A percentile compares a stretch with the other conserved stretches of the same genome.
Conservation (phyloP, 2,113 vertebrate species). For the Cephalopholis sonnerati region DNA sequence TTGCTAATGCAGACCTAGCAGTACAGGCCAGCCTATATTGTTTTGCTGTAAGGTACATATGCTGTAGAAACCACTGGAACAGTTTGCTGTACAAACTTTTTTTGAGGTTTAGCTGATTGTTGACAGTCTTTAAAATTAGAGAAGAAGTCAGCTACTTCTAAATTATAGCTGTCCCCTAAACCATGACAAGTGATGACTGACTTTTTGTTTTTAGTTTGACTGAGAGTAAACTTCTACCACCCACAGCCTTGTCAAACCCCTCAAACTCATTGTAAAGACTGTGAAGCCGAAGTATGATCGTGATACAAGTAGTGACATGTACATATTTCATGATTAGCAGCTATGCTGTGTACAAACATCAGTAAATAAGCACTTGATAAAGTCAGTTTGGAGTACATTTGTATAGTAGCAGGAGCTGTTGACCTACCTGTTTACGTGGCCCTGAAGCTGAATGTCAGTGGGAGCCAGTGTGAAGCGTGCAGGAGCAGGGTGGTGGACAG, state of each 20-base stretch:
- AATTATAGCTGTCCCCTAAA: neutral
- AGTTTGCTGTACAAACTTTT: slow-evolving; percentile 3
- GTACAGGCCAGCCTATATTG: slow-evolving; percentile 69
- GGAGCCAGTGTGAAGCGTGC: slow-evolving; percentile 3
- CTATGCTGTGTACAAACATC: neutral
- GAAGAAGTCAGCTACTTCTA: neutral
- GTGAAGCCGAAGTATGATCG: fast-evolving
- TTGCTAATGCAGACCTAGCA: slow-evolving; percentile 82
- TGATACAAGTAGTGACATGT: neutral
- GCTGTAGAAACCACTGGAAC: slow-evolving; percentile 78
- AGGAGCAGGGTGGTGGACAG: slow-evolving; percentile 49
- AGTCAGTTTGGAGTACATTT: neutral
- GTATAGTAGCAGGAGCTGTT: slow-evolving; percentile 9
- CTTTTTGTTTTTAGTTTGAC: neutral
- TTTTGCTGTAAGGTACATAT: slow-evolving; percentile 60
- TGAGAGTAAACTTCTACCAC: neutral
- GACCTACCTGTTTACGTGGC: slow-evolving; percentile 61
- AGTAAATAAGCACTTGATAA: neutral
- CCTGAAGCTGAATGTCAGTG: slow-evolving; percentile 10
- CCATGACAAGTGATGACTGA: neutral
- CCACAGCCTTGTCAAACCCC: neutral
- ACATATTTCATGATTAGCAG: neutral
- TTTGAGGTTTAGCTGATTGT: slow-evolving; percentile 22
- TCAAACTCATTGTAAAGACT: neutral
- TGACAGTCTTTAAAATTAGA: neutral